Base-by-base conservation (phyloP, 2,113 vertebrate genomes). In the Protomyctophum bolini region DNA sequence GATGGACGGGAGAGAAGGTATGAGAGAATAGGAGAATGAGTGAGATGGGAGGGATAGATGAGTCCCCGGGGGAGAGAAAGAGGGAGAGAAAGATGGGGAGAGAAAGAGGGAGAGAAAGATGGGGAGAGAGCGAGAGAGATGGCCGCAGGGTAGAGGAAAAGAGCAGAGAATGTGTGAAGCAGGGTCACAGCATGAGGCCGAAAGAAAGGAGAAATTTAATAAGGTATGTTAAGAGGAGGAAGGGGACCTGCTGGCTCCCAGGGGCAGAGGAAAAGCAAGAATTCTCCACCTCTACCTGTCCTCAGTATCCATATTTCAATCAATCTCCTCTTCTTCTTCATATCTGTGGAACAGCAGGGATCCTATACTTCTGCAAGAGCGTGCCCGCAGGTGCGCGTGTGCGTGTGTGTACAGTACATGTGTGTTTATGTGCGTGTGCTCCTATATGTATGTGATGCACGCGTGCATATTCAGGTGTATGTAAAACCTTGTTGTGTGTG, bases 111-210 rank as follows among this genome's bases (percentile, higher is more conserved):
- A 64, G 58, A 46, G 14, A 33, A n/a, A n/a, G 56, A n/a, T 15
- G 73, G 33, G 9, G 60, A 11, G 21, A 33, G 49, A 10, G 10
- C 12, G 49, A 55, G 57, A 7, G 74, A 68, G 70, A 65, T 65
- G 63, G 78, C 80, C 41, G 15, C 47, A 2, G 84, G 76, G 70
- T 51, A 63, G 33, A 10, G n/a, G 9, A 58, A 68, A 58, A 47
- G 56, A 66, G 63, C 5, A 8, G 45, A 47, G 11, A 84, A 66
- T 72, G 65, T 74, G 63, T 78, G 77, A 76, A 72, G 80, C 63
- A 68, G 71, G 73, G 76, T 82, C 74, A 47, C 78, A 86, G 87
- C 80, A 64, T 61, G 78, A 62, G 67, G 76, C 67, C 63, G 69
- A 66, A 68, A 79, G 76, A 67, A 75, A 57, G 75, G 46, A 79